Evolutionary conservation across 2,797 vertebrate species (phyloP).

Genomic region (Spinus olivaceus): DNA sequence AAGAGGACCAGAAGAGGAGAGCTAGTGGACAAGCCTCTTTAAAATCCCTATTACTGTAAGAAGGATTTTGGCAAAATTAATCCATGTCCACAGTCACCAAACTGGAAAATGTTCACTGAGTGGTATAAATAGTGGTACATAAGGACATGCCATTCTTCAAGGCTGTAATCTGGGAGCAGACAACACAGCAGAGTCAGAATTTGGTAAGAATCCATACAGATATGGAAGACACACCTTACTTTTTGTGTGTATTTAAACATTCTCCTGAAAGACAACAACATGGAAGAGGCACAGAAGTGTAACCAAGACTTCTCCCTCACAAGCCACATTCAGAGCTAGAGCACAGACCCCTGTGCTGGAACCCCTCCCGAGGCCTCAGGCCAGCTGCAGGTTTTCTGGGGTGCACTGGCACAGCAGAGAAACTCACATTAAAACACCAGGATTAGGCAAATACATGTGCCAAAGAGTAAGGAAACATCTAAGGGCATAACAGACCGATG

Average conservation of each 20-base stretch:
- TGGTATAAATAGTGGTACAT: background rate
- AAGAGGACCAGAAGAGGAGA: background rate
- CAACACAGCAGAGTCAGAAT: background rate
- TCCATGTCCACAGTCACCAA: background rate
- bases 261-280: background rate
- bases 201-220: background rate
- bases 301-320: background rate
- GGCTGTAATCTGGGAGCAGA: background rate
- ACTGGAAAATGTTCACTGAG: background rate
- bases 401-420: rapidly evolving
- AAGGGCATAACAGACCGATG: background rate
- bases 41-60: background rate
- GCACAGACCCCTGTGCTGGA: background rate
- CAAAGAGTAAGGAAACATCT: background rate
- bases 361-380: background rate
- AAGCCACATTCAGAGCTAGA: background rate
- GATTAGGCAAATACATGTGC: background rate
- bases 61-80: background rate
- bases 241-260: background rate
- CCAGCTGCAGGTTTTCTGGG: background rate
- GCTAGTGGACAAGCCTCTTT: background rate
- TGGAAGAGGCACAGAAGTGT: background rate
- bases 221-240: background rate
- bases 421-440: background rate
- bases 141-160: background rate